Conservation (phyloP, 2,113 vertebrate genomes). For the Chascanopsetta lugubris region DNA sequence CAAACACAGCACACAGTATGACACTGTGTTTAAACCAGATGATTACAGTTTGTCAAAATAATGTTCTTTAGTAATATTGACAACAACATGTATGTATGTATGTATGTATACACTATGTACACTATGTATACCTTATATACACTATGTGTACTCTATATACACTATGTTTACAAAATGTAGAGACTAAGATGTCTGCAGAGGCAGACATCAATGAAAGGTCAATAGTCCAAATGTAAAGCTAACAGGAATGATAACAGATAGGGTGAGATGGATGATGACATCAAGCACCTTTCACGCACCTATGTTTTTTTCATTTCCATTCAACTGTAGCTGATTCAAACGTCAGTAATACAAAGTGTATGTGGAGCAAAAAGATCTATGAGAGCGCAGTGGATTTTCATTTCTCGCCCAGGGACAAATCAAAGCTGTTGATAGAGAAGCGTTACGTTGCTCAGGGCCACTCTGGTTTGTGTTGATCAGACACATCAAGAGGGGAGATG, state of each 20-base stretch:
- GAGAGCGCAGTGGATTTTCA: not conserved
- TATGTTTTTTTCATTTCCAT: not conserved
- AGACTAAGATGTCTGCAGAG: too few species aligned
- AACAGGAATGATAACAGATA: too few species aligned
- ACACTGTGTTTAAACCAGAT: not conserved
- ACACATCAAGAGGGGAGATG: conserved; percentile 12
- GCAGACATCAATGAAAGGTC: too few species aligned
- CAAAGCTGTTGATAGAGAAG: conserved; percentile 27
- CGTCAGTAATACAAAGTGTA: not conserved
- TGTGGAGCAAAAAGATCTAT: not conserved
- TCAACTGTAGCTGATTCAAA: not conserved
- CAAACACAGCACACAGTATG: too few species aligned
- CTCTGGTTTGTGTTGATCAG: conserved; percentile 8
- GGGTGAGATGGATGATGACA: not conserved
- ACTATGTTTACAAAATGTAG: too few species aligned
- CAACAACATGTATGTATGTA: too few species aligned
- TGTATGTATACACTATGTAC: too few species aligned
- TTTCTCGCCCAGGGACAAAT: conserved; percentile 13
- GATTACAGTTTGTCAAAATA: too few species aligned
- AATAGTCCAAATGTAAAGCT: too few species aligned
- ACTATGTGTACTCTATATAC: too few species aligned
- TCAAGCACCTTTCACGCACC: not conserved
- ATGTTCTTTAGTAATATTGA: too few species aligned
- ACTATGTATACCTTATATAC: too few species aligned
- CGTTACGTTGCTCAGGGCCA: conserved; percentile 13